Evolutionary conservation across 1,140 invertebrate species (phyloP).

Genomic region (Globodera rostochiensis): DNA sequence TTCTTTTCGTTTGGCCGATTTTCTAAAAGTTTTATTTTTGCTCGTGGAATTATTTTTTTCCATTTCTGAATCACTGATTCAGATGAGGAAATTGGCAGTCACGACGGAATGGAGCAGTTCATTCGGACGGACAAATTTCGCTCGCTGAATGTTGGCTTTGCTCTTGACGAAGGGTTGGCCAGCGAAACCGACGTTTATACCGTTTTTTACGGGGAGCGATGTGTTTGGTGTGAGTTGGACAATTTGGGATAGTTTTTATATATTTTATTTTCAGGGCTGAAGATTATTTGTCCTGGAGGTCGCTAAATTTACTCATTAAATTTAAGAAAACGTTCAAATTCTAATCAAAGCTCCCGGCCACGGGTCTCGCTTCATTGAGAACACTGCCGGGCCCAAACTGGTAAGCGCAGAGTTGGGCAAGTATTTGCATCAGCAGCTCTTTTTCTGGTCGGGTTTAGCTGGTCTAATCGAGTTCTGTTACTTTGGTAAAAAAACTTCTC

Average conservation of each 20-base stretch:
- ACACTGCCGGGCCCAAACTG: conserved; percentile 84
- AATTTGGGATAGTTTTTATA: background rate
- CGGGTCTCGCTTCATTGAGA: conserved; percentile 79
- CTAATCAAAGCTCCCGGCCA: conserved; percentile 75
- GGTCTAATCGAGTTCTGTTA: too few species aligned
- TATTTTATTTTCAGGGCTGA: conserved; percentile 66
- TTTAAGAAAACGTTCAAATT: background rate
- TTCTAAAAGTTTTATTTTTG: background rate
- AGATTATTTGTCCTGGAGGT: conserved; percentile 75
- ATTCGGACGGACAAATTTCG: conserved; percentile 78
- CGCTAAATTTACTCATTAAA: background rate
- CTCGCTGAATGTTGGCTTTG: conserved; percentile 82
- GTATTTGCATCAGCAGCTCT: too few species aligned
- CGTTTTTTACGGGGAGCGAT: conserved; percentile 79
- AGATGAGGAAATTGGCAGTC: conserved; percentile 89
- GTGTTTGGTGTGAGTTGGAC: conserved; percentile 70
- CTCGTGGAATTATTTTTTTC: background rate
- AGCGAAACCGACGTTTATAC: conserved; percentile 70
- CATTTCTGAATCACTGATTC: background rate
- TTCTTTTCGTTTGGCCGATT: too few species aligned
- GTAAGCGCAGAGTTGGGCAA: conserved; percentile 47
- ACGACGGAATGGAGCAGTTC: conserved; percentile 81
- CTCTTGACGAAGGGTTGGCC: conserved; percentile 80
- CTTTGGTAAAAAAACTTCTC: too few species aligned
- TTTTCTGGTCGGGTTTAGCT: too few species aligned